Evolutionary conservation across 2,888 invertebrate genomes (phyloP), one percentile per base, ranked within the genome.

Genomic region (Stomorhina lunata): DNA sequence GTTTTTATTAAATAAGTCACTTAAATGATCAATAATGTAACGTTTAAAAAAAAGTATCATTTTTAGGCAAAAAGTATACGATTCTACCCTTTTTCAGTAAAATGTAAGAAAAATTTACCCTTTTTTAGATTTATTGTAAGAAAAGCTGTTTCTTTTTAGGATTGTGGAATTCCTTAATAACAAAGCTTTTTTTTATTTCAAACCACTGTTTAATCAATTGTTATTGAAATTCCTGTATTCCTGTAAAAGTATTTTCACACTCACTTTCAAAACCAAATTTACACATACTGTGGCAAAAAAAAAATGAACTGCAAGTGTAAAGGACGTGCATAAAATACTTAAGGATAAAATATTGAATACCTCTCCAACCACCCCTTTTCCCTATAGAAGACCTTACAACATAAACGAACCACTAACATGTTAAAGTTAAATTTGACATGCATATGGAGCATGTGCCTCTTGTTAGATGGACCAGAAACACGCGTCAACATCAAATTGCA

Each of bases 221-320:
- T 10, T 65, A 48, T 34, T 25, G n/a, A 81, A 50, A 69, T 69
- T 78, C 27, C 25, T 25, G n/a, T 50, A 69, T 69, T 78, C 27
- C 25, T 25, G n/a, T 50, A 55, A 69, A 66, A 57, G 20, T 55
- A 79, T 78, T 73, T 79, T 82, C 73, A 79, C 79, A 82, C 82
- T 82, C 79, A 57, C 53, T 79, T 82, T 66, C 76, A 48, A 61
- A 53, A 57, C 25, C 68, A 66, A 76, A 77, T 55, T 59, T 72
- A 37, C 59, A 76, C 72, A 77, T 40, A 72, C 50, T 57, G 53
- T 22, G 15, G 32, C 20, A 59, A 32, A 29, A 17, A 2, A 6
- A 2, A 15, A 63, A 25, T 9, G 22, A 20, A 22, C n/a, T 15
- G 7, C 34, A 17, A 59, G 66, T 45, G 37, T 53, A 27, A 40